phyloP scores from a whole-genome alignment of 1,140 invertebrate genomes.

The Globodera rostochiensis region DNA sequence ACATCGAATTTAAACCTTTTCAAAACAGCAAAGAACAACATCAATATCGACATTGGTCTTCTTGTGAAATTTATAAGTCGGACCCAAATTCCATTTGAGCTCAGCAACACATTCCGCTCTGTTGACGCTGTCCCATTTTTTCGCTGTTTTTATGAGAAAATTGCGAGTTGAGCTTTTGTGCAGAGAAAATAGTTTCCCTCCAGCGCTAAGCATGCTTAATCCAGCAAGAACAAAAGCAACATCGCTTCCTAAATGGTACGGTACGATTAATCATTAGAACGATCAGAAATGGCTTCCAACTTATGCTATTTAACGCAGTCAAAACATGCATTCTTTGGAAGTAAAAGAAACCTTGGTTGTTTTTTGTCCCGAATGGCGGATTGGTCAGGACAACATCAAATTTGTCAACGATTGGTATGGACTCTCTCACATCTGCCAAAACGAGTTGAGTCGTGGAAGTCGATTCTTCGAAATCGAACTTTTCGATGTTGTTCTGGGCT shows the following conservation, averaged over 20 bases:
- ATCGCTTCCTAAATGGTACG: constrained; percentile 33
- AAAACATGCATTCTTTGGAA: not conserved
- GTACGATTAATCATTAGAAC: not conserved
- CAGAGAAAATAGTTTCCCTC: constrained; percentile 36
- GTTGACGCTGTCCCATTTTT: constrained; percentile 27
- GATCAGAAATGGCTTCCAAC: not conserved
- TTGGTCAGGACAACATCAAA: constrained; percentile 43
- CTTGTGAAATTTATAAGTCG: constrained; percentile 36
- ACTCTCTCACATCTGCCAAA: constrained; percentile 2
- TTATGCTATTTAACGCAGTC: too few species aligned
- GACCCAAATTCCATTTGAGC: constrained; percentile 33
- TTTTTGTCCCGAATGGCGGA: constrained; percentile 47
- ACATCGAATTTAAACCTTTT: constrained; percentile 9
- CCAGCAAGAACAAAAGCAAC: constrained; percentile 36
- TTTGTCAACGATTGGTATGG: constrained; percentile 11
- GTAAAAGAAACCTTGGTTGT: constrained; percentile 32
- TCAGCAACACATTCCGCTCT: constrained; percentile 34
- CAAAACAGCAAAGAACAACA: constrained; percentile 41
- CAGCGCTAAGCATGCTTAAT: constrained; percentile 22
- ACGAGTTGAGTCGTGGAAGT: constrained; percentile 21
- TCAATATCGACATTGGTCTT: constrained; percentile 34
- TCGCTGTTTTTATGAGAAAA: constrained; percentile 26
- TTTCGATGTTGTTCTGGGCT: constrained; percentile 22
- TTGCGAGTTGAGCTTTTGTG: constrained; percentile 36
- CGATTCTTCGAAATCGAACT: constrained; percentile 13